Percentiles rank a stretch among this genome's conserved stretches.
These are phyloP conservation scores for Philopedon plagiatum DNA, from an alignment of 2,888 invertebrate genomes.

Conservation along the genomic window DNA sequence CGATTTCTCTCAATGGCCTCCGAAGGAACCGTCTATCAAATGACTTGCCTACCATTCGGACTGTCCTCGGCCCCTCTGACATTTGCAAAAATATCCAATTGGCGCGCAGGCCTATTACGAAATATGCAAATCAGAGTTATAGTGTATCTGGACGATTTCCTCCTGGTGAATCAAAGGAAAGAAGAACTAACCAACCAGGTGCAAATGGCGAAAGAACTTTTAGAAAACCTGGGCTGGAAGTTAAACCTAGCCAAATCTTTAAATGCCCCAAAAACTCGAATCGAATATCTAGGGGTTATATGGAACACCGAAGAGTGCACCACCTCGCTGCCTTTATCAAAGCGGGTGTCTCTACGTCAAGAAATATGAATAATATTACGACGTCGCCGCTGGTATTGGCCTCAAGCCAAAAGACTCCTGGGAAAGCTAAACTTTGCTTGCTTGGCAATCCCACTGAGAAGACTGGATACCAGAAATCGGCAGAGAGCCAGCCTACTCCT, in stretches of 20 bases:
- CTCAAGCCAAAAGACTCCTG: slow-evolving; percentile 30
- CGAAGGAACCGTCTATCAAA: too few relatives aligned
- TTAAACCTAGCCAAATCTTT: slow-evolving; percentile 6
- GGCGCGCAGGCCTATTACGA: too few relatives aligned
- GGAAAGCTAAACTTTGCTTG: slow-evolving; percentile 46
- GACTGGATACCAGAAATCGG: slow-evolving; percentile 17
- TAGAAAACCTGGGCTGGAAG: slow-evolving; percentile 9
- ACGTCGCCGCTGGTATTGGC: slow-evolving; percentile 1
- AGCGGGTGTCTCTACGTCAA: neutral
- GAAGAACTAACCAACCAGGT: too few relatives aligned
- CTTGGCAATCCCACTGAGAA: slow-evolving; percentile 42
- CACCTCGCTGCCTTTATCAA: neutral
- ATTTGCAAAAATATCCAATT: too few relatives aligned
- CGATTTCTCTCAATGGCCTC: too few relatives aligned
- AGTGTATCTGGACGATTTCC: too few relatives aligned
- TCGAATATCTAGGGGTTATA: slow-evolving; percentile 2
- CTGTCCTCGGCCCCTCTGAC: too few relatives aligned
- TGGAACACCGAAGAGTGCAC: slow-evolving; percentile 11
- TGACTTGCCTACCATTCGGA: too few relatives aligned
- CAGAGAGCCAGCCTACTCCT: neutral
- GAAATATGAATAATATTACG: neutral
- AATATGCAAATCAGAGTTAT: too few relatives aligned
- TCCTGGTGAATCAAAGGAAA: too few relatives aligned
- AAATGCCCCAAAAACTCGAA: neutral
- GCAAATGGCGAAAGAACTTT: too few relatives aligned